Percentiles rank a stretch among this genome's conserved stretches.
Conservation (phyloP, 1,140 invertebrate genomes). For the Solenopsis fugax region DNA sequence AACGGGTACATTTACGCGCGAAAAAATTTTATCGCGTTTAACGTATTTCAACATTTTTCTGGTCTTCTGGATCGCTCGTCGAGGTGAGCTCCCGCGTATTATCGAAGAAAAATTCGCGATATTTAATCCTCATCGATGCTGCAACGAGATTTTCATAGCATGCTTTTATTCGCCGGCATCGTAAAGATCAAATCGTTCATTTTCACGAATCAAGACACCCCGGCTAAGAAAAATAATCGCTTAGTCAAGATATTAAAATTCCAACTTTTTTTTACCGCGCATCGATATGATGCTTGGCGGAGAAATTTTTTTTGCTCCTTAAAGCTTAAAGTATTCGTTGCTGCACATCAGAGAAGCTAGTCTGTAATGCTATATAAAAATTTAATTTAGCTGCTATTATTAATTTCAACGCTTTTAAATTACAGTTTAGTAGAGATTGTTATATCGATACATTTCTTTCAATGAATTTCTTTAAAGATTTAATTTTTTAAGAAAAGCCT, state of each 20-base stretch:
- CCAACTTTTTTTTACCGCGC: slow-evolving; percentile 24
- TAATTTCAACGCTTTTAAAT: slow-evolving; percentile 23
- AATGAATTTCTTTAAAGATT: not conserved
- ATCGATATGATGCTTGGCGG: slow-evolving; percentile 38
- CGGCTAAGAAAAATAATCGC: slow-evolving; percentile 64
- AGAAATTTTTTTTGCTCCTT: slow-evolving; percentile 61
- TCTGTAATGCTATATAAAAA: not conserved
- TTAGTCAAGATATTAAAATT: slow-evolving; percentile 74
- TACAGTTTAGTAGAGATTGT: not conserved
- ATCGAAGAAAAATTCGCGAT: slow-evolving; percentile 66
- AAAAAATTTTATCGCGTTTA: slow-evolving; percentile 64
- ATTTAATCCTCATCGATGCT: slow-evolving; percentile 54
- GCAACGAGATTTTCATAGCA: slow-evolving; percentile 48
- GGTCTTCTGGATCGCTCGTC: slow-evolving; percentile 37
- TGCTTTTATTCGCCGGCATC: slow-evolving; percentile 34
- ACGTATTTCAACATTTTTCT: slow-evolving; percentile 63
- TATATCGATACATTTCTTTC: not conserved
- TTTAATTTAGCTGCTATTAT: slow-evolving; percentile 34
- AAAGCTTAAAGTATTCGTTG: slow-evolving; percentile 21
- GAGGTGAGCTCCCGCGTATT: slow-evolving; percentile 28
- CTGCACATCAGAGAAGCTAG: not conserved
- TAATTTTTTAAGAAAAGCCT: not conserved
- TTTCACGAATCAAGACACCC: slow-evolving; percentile 51
- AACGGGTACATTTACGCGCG: slow-evolving; percentile 61
- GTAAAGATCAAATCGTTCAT: slow-evolving; percentile 41